Percentiles rank a stretch among this genome's conserved stretches.
phyloP scores from a whole-genome alignment of 1,140 invertebrate species.

The Sogatella furcifera region DNA sequence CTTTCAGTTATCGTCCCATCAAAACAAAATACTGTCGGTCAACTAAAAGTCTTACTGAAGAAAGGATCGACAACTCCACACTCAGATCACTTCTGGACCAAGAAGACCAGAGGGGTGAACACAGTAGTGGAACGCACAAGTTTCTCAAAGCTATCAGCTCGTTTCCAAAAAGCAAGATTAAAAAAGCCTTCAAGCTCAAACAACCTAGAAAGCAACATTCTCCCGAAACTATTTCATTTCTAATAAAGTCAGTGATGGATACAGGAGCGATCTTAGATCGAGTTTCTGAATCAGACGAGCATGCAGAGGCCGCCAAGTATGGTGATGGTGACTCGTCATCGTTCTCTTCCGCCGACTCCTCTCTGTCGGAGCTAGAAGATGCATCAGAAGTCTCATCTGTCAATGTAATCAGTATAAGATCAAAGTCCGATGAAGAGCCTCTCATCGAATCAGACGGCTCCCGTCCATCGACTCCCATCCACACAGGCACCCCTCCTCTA shows the following conservation, averaged over 20 bases:
- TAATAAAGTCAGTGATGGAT: constrained; percentile 18
- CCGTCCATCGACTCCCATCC: background rate
- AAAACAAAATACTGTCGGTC: background rate
- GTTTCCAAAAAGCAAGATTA: constrained; percentile 39
- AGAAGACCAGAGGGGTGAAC: constrained; percentile 41
- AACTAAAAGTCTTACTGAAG: constrained; percentile 9
- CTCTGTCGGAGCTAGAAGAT: constrained; percentile 14
- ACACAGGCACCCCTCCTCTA: constrained; percentile 12
- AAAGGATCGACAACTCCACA: constrained; percentile 29
- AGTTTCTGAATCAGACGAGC: constrained; percentile 11
- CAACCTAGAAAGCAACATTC: constrained; percentile 1
- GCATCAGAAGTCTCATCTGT: constrained; percentile 5
- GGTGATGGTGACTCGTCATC: constrained; percentile 19
- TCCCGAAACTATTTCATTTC: constrained; percentile 4
- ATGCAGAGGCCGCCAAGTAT: constrained; percentile 7
- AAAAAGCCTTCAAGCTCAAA: constrained; percentile 10
- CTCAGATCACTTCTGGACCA: constrained; percentile 38
- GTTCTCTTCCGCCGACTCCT: constrained; percentile 16
- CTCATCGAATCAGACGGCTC: background rate
- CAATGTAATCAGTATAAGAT: background rate
- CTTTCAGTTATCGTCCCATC: background rate
- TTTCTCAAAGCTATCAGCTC: constrained; percentile 10
- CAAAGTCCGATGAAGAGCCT: background rate
- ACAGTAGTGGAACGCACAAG: constrained; percentile 10
- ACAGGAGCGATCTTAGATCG: background rate